Base-by-base conservation (phyloP, 2,113 vertebrate genomes). In the Saimiri boliviensis region DNA sequence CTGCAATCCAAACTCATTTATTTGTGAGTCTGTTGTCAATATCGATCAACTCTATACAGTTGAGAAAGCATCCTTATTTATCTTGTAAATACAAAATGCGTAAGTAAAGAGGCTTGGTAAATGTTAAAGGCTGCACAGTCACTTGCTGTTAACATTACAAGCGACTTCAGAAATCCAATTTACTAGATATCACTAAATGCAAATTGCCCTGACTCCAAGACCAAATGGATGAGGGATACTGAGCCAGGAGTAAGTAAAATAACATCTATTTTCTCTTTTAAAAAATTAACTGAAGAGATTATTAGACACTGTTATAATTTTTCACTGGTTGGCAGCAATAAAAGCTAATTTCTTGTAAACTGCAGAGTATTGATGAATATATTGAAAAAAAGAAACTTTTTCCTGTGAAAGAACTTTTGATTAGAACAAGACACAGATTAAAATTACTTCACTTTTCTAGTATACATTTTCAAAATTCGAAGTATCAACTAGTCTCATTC, bases 401-500 rank as follows among this genome's bases (percentile, higher is more conserved):
- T 83, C 37, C 35, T 56, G 54, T 80, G 30, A 5, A 91, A 91
- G 60, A 87, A 32, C 13, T 84, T 90, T 54, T 80, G 37, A 93
- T 91, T 56, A 87, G 76, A 47, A 42, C 16, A 89, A 86, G 4
- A 81, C 56, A 54, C 21, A 89, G 52, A 73, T 25, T 32, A 45
- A 90, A 91, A 70, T 74, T 30, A 83, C 21, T 82, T 49, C 32
- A 68, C 8, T 86, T 89, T 80, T 54, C 52, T 68, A 49, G 35
- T 11, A 88, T 12, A 68, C 23, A 91, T 13, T 92, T 90, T 85
- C 88, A 68, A 93, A 89, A 92, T 76, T 30, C n/a, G 35, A 93
- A 85, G 12, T 73, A 35, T 16, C 25, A 52, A 32, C 7, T n/a
- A 70, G 12, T 79, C 9, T 68, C 70, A 7, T 40, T 42, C 89